These are phyloP conservation scores for Ostrea denselamellosa DNA, from an alignment of 1,140 invertebrate genomes.

Conservation along the genomic window DNA sequence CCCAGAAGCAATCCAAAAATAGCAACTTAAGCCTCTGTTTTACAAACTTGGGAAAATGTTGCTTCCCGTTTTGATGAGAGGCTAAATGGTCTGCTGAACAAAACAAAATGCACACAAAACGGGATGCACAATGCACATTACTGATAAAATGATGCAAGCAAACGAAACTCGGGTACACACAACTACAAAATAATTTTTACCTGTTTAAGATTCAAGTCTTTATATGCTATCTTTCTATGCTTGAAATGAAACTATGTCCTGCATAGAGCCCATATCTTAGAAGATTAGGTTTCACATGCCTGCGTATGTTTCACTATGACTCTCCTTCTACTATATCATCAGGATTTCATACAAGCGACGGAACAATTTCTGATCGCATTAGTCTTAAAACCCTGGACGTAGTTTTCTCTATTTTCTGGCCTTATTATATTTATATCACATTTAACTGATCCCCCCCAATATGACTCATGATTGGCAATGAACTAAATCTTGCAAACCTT, in stretches of 20 bases:
- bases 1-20: not conserved
- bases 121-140: constrained; percentile 11
- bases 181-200: not conserved
- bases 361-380: too few species aligned
- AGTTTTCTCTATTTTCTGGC: too few species aligned
- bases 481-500: constrained; percentile 5
- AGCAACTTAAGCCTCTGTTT: not conserved
- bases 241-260: not conserved
- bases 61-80: not conserved
- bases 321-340: too few species aligned
- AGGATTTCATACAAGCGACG: too few species aligned
- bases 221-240: constrained; percentile 12
- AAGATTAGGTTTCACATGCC: not conserved
- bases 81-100: constrained; percentile 20
- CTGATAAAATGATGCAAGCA: not conserved
- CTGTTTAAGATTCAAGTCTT: constrained; percentile 12
- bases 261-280: not conserved
- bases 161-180: not conserved
- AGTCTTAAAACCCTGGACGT: too few species aligned
- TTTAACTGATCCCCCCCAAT: too few species aligned
- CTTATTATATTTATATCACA: too few species aligned
- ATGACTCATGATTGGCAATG: not conserved
- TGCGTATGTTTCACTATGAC: not conserved
- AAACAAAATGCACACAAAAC: constrained; percentile 29
- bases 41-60: not conserved